phyloP scores from a whole-genome alignment of 92 coral and sea anemone genomes.

The Parazoanthus darwini region DNA sequence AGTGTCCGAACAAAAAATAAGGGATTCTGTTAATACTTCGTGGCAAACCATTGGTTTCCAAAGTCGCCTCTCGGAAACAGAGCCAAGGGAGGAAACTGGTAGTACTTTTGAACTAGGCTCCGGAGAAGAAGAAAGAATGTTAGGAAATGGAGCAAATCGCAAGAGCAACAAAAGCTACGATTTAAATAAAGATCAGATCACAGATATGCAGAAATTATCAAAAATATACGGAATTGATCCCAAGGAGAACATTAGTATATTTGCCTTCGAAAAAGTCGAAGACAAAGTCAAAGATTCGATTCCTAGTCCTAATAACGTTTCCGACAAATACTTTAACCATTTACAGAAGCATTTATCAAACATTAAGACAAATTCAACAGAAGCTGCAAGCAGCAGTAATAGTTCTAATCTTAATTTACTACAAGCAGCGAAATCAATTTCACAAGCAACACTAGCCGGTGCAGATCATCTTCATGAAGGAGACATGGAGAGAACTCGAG shows the following conservation, averaged over 20 bases:
- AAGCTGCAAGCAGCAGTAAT: background rate
- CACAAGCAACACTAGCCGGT: background rate
- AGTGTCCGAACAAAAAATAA: background rate
- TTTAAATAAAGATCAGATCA: background rate
- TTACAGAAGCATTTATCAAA: background rate
- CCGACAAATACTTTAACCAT: background rate
- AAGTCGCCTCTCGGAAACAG: background rate
- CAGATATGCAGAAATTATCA: conserved; percentile 3
- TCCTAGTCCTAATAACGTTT: background rate
- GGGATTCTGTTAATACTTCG: background rate
- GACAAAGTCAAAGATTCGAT: background rate
- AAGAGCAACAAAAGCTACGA: background rate
- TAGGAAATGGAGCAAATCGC: background rate
- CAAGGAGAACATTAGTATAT: conserved; percentile 11
- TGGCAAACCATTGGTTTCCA: conserved; percentile 28
- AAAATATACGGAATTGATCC: background rate
- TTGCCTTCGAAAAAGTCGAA: background rate
- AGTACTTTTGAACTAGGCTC: conserved; percentile 3
- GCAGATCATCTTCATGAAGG: conserved; percentile 34
- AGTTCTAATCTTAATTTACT: background rate
- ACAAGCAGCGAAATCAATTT: background rate
- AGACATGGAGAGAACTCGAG: conserved; percentile 1
- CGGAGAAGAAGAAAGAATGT: background rate
- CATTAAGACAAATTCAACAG: background rate
- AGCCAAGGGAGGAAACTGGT: background rate